Conservation (phyloP, 2,888 invertebrate genomes). For the Amphipoea lucens region DNA sequence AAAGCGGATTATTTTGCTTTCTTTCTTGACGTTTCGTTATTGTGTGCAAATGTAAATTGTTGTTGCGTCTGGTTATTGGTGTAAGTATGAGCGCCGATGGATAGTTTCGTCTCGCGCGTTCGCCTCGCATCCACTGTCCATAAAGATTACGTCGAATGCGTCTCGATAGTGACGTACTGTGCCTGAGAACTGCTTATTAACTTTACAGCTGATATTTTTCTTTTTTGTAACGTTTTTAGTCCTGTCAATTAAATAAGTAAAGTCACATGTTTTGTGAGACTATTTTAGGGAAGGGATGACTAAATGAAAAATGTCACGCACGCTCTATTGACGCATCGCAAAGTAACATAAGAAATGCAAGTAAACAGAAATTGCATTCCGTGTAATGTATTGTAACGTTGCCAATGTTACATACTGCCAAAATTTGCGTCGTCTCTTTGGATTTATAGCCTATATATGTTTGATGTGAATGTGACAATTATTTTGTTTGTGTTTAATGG, state of each 20-base stretch:
- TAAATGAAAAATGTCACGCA: conserved; percentile 64
- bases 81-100: conserved; percentile 76
- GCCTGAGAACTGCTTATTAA: conserved; percentile 66
- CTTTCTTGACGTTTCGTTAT: conserved; percentile 82
- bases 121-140: conserved; percentile 63
- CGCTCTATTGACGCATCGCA: conserved; percentile 67
- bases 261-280: conserved; percentile 44
- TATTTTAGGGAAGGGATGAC: conserved; percentile 55
- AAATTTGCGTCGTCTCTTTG: conserved; percentile 73
- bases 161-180: conserved; percentile 48
- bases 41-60: conserved; percentile 90
- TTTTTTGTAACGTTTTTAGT: conserved; percentile 62
- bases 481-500: conserved; percentile 59
- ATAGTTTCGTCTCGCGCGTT: conserved; percentile 71
- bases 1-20: conserved; percentile 86
- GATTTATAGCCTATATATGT: conserved; percentile 74
- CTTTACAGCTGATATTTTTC: conserved; percentile 67
- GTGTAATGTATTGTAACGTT: conserved; percentile 74
- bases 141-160: conserved; percentile 66
- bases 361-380: conserved; percentile 82
- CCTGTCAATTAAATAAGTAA: conserved; percentile 26
- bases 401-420: conserved; percentile 82
- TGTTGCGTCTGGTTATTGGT: conserved; percentile 82
- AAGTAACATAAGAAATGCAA: conserved; percentile 76
- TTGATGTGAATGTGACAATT: conserved; percentile 74